phyloP scores from a whole-genome alignment of 2,888 invertebrate species.

The Andrena hattorfiana region DNA sequence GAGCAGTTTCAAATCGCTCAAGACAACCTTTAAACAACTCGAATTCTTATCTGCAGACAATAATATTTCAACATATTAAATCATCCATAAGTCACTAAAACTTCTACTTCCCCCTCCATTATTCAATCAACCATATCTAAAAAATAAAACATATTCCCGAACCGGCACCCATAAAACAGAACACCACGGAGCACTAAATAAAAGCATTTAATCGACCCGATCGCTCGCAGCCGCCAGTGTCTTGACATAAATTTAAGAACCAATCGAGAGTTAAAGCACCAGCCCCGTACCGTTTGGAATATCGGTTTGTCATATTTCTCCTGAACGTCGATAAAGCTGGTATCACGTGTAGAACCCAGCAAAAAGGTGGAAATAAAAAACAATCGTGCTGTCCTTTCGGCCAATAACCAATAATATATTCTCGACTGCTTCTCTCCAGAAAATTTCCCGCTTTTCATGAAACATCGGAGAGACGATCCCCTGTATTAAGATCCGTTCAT shows the following conservation, averaged over 20 bases:
- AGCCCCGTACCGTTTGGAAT: slow-evolving; percentile 11
- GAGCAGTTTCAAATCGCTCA: no score
- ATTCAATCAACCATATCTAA: neutral
- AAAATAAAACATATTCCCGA: neutral
- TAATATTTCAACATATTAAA: no score
- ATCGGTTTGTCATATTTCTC: slow-evolving; percentile 52
- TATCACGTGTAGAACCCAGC: neutral
- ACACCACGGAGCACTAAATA: neutral
- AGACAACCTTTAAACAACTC: no score
- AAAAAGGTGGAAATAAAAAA: neutral
- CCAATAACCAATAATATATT: slow-evolving; percentile 13
- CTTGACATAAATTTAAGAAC: slow-evolving; percentile 50
- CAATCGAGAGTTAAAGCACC: slow-evolving; percentile 51
- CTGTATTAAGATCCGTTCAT: no score
- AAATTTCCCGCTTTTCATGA: neutral
- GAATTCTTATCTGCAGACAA: no score
- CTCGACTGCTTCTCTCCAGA: neutral
- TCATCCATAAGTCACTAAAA: no score
- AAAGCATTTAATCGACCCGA: slow-evolving; percentile 27
- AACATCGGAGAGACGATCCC: neutral
- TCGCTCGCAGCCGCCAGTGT: slow-evolving; percentile 33
- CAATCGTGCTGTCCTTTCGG: slow-evolving; percentile 10
- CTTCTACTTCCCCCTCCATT: no score
- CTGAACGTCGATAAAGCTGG: slow-evolving; percentile 25
- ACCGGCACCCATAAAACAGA: neutral